Percentiles rank a stretch among this genome's conserved stretches.
Conservation (phyloP, 2,113 vertebrate genomes). For the Antechinus stuartii region DNA sequence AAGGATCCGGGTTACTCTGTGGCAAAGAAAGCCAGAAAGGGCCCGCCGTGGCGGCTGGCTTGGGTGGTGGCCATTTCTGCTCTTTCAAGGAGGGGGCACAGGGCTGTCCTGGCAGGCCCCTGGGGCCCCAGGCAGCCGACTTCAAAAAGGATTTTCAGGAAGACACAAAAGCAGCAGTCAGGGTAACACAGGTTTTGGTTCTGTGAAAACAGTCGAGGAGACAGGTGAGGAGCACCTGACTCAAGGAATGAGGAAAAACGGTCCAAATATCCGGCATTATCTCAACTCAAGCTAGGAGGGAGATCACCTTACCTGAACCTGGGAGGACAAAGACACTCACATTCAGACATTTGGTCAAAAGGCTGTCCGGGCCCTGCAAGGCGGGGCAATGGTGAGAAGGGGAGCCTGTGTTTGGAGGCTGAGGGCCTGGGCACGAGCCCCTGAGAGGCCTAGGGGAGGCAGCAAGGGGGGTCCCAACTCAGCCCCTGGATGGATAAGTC, state of each 20-base stretch:
- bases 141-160: neutral
- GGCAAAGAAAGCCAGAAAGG: neutral
- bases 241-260: neutral
- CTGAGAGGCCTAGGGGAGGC: neutral
- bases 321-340: neutral
- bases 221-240: neutral
- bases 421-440: neutral
- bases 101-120: neutral
- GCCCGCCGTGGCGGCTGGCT: neutral
- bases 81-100: neutral
- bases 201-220: neutral
- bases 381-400: neutral
- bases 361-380: neutral
- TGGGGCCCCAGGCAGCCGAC: neutral
- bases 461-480: neutral
- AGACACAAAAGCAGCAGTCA: neutral
- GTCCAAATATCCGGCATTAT: accelerated
- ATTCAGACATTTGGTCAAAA: neutral
- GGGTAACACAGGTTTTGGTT: neutral
- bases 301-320: neutral
- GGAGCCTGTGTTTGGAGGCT: neutral
- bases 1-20: neutral
- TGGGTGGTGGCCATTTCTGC: neutral
- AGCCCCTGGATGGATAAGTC: neutral
- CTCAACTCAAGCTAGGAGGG: neutral